A percentile compares a stretch with the other conserved stretches of the same genome.
Conservation (phyloP, 2,113 vertebrate species). For the Lagopus leucura region DNA sequence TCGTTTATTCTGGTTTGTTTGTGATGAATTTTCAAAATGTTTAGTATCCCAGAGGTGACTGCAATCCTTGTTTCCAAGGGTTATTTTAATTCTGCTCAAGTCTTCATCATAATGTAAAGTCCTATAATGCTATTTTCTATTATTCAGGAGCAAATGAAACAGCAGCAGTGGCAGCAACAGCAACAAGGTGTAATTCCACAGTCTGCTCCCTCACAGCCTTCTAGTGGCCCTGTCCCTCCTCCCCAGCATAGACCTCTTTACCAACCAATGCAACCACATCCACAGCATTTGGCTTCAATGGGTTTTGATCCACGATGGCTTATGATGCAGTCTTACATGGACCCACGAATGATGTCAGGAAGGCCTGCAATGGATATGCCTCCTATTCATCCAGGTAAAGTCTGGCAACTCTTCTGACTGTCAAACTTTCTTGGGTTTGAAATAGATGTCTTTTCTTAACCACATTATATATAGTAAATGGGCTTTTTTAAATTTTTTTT, state of each 20-base stretch:
- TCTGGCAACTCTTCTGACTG: background rate
- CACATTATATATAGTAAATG: background rate
- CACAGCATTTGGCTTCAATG: constrained; percentile 95
- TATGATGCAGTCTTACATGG: constrained; percentile 99
- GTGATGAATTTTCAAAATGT: background rate
- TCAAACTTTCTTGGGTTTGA: background rate
- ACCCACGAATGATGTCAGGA: constrained; percentile 95
- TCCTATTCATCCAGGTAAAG: constrained; percentile 88
- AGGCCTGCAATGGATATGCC: constrained; percentile 92
- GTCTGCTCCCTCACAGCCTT: constrained; percentile 86
- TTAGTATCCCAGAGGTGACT: background rate
- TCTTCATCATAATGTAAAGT: background rate
- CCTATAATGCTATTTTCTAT: background rate
- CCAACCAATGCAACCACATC: constrained; percentile 93
- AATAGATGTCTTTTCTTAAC: background rate
- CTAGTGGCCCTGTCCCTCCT: constrained; percentile 84
- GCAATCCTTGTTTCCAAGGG: background rate
- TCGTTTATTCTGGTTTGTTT: background rate
- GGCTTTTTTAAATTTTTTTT: background rate
- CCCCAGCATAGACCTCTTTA: constrained; percentile 93
- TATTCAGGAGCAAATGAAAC: constrained; percentile 93
- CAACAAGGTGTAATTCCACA: constrained; percentile 88
- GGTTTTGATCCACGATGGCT: constrained; percentile 98
- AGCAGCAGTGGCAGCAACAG: constrained; percentile 86
- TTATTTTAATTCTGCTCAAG: background rate